Conservation (phyloP, 2,888 invertebrate species). For the Pyrgus malvae region DNA sequence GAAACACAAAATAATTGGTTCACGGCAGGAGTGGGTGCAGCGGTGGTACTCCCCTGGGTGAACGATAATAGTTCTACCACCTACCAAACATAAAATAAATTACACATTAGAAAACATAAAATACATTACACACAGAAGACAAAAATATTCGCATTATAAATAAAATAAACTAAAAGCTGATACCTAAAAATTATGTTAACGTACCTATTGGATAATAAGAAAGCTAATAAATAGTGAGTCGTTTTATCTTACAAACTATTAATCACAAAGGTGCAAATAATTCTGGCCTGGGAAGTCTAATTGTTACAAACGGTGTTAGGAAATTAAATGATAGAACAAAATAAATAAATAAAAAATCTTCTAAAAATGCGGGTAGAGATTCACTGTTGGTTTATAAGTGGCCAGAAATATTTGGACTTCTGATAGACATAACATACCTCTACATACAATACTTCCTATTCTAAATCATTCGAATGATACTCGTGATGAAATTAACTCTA, state of each 20-base stretch:
- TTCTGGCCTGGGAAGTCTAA: background rate
- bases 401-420: background rate
- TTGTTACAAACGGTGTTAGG: background rate
- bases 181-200: background rate
- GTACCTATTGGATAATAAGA: too few species aligned
- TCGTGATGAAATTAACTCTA: too few species aligned
- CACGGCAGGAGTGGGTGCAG: too few species aligned
- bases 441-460: background rate
- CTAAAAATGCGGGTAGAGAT: background rate
- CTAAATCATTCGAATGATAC: too few species aligned
- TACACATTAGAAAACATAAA: too few species aligned
- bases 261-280: background rate
- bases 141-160: background rate
- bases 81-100: too few species aligned
- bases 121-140: too few species aligned
- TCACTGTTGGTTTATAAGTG: background rate
- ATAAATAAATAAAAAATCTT: background rate
- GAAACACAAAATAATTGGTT: too few species aligned
- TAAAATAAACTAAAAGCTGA: background rate
- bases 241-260: background rate
- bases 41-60: too few species aligned
- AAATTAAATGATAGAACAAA: too few species aligned
- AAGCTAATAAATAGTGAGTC: slow-evolving; percentile 1
- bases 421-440: background rate
- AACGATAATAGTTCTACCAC: too few species aligned